A percentile compares a stretch with the other conserved stretches of the same genome.
phyloP scores from a whole-genome alignment of 2,113 vertebrate species.

The Dunckerocampus dactyliophorus region DNA sequence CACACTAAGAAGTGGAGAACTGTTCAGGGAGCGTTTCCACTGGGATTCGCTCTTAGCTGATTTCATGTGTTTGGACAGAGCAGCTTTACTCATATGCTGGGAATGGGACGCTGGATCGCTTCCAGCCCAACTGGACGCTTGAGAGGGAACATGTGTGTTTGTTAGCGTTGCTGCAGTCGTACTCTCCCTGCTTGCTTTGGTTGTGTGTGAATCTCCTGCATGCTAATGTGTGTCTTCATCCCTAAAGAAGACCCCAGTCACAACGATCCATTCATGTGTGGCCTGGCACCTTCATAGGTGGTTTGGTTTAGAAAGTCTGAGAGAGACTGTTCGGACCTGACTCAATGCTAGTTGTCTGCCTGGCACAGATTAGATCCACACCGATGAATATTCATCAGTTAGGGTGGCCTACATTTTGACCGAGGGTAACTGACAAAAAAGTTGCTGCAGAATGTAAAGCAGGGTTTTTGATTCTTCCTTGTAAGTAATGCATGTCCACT shows the following conservation, averaged over 20 bases:
- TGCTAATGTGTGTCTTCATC: conserved; percentile 44
- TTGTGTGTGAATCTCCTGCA: conserved; percentile 40
- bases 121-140: conserved; percentile 9
- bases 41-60: conserved; percentile 40
- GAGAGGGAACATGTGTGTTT: conserved; percentile 12
- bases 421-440: conserved; percentile 1
- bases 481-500: conserved; percentile 28
- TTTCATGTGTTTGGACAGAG: conserved; percentile 45
- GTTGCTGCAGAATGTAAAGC: background rate
- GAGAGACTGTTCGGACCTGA: conserved; percentile 65
- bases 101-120: conserved; percentile 19
- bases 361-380: conserved; percentile 73
- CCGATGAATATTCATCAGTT: conserved; percentile 64
- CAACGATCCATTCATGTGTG: conserved; percentile 66
- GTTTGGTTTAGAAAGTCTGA: conserved; percentile 62
- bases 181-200: conserved; percentile 51
- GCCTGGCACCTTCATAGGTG: conserved; percentile 63
- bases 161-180: background rate
- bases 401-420: conserved; percentile 37
- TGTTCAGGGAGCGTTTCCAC: conserved; percentile 29
- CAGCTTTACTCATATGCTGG: conserved; percentile 27
- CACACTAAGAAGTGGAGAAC: conserved; percentile 28
- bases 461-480: background rate
- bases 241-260: conserved; percentile 52
- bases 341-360: conserved; percentile 69